Evolutionary conservation across 2,797 vertebrate species (phyloP), one percentile per base, ranked within the genome.

Genomic region (Fundulus diaphanus): DNA sequence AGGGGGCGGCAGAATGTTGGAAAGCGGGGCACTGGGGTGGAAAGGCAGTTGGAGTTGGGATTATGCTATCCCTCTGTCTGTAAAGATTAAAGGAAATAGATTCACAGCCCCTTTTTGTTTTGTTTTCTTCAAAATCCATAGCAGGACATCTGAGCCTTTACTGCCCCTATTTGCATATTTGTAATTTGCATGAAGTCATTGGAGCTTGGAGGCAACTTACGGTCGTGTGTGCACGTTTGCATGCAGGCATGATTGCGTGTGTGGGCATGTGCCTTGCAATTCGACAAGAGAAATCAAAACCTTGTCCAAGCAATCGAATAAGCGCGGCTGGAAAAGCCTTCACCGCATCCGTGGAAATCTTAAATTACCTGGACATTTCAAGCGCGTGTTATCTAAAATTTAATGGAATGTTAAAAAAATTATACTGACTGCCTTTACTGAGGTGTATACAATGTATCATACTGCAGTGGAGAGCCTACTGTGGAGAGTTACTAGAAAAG

Each of bases 131-230:
- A 81, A 89, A 89, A 84, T 80, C 86, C 87, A 86, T 87, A 83
- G 83, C 68, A 85, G 87, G 81, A 77, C 87, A 88, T 87, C 87
- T 84, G 88, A 86, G 85, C 78, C 81, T 73, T 40, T 70, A 69
- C 79, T 76, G 67, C 76, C 72, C 40, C 9, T 69, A 91, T 92
- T 92, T 92, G 88, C 90, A 91, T 92, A 85, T 86, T 81, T 85
- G 49, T 80, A 80, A 92, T 94, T 93, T 94, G 90, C 92, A 93
- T 93, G 89, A 87, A 92, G 66, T 90, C 85, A 90, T 71, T 78
- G 83, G 83, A 89, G 87, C 93, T 89, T 16, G 63, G 81, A 92
- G 90, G 86, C 83, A 87, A 85, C 72, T 82, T 90, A 89, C 88
- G 33, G 88, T 84, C 84, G 74, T 78, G 79, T 80, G 87, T 88